Base-by-base conservation (phyloP, 2,888 invertebrate genomes). In the Gonocerus acuteangulatus region DNA sequence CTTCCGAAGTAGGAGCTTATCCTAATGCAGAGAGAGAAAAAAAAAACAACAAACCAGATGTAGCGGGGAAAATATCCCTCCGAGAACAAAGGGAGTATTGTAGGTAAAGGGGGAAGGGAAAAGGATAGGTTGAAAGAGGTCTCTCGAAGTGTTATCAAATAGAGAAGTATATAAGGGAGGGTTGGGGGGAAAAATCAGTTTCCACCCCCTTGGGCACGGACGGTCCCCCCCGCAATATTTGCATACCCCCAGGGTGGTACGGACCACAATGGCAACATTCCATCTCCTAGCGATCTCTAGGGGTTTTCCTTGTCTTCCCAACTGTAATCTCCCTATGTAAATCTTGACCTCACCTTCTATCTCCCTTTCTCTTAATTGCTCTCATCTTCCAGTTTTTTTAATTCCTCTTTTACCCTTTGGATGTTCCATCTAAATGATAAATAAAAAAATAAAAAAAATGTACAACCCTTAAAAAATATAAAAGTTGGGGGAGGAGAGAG, bases 21-120 rank as follows among this genome's bases (percentile, higher is more conserved):
- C n/a, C n/a, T n/a, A n/a, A n/a, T n/a, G n/a, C n/a, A n/a, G 64
- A 64, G 67, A 57, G 18, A 34, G 32, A 16, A 22, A 18, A 32
- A 32, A 62, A 44, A 45, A 47, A 45, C 36, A 49, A 32, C 54
- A 44, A 45, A 47, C 27, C 36, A 49, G 23, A 7, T 56, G 19
- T 18, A 58, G 56, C 36, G 42, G 27, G 22, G 62, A 58, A 15
- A 48, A 48, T 23, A 48, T 23, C 22, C 15, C 21, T 21, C 21
- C 6, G 48, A 15, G 48, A 15, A 23, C 27, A 23, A 23, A 27
- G 23, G 27, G 23, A 27, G 48, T 22, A 48, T 48, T 49, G 18
- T 19, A 32, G 49, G 49, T 32, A 23, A 27, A 49, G 49, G 18
- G 32, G 32, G 32, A 49, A 32, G 42, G 42, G 32, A 18, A 6